These are phyloP conservation scores for Litoditis marina DNA, from an alignment of 2,888 invertebrate species.

Conservation along the genomic window DNA sequence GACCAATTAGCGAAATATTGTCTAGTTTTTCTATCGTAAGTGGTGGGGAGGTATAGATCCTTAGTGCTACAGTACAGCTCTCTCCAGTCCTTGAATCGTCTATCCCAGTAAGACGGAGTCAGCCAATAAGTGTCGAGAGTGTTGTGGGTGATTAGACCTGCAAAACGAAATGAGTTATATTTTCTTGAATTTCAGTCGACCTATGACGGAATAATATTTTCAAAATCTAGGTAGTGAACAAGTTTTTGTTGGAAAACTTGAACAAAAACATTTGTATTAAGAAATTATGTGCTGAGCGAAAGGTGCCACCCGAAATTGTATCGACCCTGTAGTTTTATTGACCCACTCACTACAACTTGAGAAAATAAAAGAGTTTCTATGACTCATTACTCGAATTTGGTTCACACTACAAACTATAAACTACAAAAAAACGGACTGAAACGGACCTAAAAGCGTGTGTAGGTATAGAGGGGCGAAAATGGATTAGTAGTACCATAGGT, in stretches of 20 bases:
- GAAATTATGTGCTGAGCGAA: no score
- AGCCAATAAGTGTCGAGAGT: slow-evolving; percentile 52
- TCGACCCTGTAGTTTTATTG: no score
- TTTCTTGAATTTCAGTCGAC: not conserved
- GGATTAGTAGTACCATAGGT: slow-evolving; percentile 46
- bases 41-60: slow-evolving; percentile 32
- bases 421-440: no score
- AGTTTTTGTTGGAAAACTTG: no score
- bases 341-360: no score
- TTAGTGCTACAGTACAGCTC: slow-evolving; percentile 39
- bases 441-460: slow-evolving; percentile 27
- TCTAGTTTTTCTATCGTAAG: slow-evolving; percentile 43
- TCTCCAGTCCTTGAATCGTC: slow-evolving; percentile 47
- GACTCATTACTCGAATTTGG: no score
- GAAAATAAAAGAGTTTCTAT: no score
- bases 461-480: slow-evolving; percentile 42
- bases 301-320: no score
- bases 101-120: slow-evolving; percentile 51
- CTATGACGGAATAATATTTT: no score
- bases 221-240: no score
- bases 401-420: no score
- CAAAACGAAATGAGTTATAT: slow-evolving; percentile 1
- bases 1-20: slow-evolving; percentile 45
- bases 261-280: no score
- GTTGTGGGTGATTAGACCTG: slow-evolving; percentile 45